A percentile compares a stretch with the other conserved stretches of the same genome.
These are phyloP conservation scores for Taxidea taxus DNA, from an alignment of 2,113 vertebrate species.

Conservation along the genomic window DNA sequence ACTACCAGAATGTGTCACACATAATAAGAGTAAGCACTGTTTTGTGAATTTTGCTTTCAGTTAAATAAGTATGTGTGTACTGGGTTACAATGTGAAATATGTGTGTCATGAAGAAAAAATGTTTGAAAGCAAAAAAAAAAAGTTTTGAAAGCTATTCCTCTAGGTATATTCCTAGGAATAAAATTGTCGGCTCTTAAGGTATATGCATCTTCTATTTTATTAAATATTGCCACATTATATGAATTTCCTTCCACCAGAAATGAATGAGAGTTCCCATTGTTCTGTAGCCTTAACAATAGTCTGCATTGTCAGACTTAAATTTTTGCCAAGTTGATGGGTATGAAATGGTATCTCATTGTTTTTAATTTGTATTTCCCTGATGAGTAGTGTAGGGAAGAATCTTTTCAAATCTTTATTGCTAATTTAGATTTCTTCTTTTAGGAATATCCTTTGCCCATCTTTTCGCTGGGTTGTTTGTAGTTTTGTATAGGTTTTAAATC, in stretches of 20 bases:
- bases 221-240: background rate
- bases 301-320: background rate
- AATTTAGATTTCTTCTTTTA: constrained; percentile 30
- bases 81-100: constrained; percentile 14
- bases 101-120: background rate
- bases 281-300: background rate
- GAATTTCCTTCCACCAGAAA: background rate
- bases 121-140: background rate
- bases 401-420: background rate
- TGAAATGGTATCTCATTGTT: background rate
- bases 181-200: background rate
- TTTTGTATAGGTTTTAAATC: constrained; percentile 2
- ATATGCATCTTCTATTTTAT: background rate
- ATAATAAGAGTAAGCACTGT: constrained; percentile 31
- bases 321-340: background rate
- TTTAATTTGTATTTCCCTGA: constrained; percentile 31
- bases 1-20: constrained; percentile 41
- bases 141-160: background rate
- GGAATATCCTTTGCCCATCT: background rate
- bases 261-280: background rate
- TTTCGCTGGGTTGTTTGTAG: constrained; percentile 4
- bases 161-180: background rate
- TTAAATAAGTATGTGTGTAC: constrained; percentile 1
- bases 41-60: constrained; percentile 42
- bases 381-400: constrained; percentile 22